Conservation (phyloP, 2,113 vertebrate species). For the Leptodactylus fuscus region DNA sequence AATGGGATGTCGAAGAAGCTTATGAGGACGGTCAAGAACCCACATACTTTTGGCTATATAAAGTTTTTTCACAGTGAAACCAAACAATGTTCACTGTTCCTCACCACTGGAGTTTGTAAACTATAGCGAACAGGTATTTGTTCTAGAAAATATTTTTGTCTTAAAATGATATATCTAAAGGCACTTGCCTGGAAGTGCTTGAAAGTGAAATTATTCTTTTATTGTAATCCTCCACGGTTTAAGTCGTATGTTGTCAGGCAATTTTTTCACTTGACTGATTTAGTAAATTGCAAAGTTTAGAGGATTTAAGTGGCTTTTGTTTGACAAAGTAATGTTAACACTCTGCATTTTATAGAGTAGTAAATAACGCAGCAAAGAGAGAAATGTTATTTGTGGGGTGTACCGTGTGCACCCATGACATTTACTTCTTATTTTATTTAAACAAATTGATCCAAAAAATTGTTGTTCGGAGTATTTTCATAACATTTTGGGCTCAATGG, state of each 20-base stretch:
- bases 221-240: not conserved
- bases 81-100: too few species aligned
- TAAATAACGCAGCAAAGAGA: not conserved
- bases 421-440: too few species aligned
- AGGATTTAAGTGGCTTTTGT: not conserved
- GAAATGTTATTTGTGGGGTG: too few species aligned
- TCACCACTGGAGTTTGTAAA: too few species aligned
- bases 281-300: slow-evolving; percentile 15
- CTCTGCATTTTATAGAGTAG: not conserved
- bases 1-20: too few species aligned
- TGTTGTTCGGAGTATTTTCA: too few species aligned
- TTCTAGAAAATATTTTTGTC: not conserved
- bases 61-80: not conserved
- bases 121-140: too few species aligned
- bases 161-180: not conserved
- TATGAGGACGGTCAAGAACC: too few species aligned
- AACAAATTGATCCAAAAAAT: too few species aligned
- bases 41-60: too few species aligned
- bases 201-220: not conserved
- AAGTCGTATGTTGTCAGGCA: slow-evolving; percentile 30
- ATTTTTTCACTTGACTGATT: slow-evolving; percentile 28
- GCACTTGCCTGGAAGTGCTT: not conserved
- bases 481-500: too few species aligned
- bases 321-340: not conserved
- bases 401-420: too few species aligned